These are phyloP conservation scores for Platyscapa corneri DNA, from an alignment of 1,140 invertebrate species.

Conservation along the genomic window DNA sequence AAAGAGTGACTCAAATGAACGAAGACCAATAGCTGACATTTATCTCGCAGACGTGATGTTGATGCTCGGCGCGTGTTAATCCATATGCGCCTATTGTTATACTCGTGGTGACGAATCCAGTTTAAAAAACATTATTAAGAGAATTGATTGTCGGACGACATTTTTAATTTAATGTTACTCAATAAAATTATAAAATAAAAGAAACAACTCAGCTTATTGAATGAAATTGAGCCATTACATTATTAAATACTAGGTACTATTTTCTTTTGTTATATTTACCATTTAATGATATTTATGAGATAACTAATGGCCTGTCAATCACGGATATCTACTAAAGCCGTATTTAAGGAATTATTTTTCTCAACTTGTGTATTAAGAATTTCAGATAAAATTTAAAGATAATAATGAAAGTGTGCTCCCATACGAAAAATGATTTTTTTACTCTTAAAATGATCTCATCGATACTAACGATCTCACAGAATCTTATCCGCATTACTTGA, in stretches of 20 bases:
- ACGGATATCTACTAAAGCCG: background rate
- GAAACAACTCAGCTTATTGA: background rate
- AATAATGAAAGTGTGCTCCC: background rate
- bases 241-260: too few relatives aligned
- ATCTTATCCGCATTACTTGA: slow-evolving; percentile 1
- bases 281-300: background rate
- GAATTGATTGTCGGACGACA: background rate
- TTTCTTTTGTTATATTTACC: background rate
- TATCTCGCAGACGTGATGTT: background rate
- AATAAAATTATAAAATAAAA: background rate
- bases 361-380: background rate
- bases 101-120: background rate
- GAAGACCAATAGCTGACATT: slow-evolving; percentile 9
- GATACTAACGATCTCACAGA: background rate
- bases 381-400: background rate
- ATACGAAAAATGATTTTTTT: background rate
- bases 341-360: background rate
- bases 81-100: background rate
- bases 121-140: background rate
- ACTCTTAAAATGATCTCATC: background rate
- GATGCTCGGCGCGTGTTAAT: background rate
- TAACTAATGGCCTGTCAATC: background rate
- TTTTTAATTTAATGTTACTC: background rate
- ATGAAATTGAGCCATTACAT: background rate
- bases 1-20: background rate